phyloP scores from a whole-genome alignment of 2,797 vertebrate genomes.

The Adrianichthys oophorus region DNA sequence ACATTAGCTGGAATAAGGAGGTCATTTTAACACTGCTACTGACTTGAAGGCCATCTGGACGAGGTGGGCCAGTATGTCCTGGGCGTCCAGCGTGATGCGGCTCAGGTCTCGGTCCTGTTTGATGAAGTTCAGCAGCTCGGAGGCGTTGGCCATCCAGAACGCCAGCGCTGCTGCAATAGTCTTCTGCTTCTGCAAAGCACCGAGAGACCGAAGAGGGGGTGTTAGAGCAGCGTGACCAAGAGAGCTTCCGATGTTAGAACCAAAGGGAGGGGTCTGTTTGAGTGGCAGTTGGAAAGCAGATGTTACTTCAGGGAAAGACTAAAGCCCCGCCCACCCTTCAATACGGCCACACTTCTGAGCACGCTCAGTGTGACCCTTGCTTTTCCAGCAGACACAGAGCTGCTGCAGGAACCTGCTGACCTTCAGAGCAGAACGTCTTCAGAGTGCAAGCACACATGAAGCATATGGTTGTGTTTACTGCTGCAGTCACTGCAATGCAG shows the following conservation, averaged over 20 bases:
- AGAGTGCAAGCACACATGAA: too few species aligned
- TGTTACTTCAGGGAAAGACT: constrained; percentile 87
- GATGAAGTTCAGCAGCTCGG: constrained; percentile 96
- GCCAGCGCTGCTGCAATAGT: constrained; percentile 97
- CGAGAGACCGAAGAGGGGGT: constrained; percentile 22
- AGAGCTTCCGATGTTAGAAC: constrained; percentile 21
- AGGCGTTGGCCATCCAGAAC: constrained; percentile 99
- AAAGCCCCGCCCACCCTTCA: constrained; percentile 77
- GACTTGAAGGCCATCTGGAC: constrained; percentile 99
- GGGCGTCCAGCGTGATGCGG: constrained; percentile 91
- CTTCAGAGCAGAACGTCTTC: too few species aligned
- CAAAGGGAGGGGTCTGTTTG: constrained; percentile 49
- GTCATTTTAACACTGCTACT: constrained; percentile 50
- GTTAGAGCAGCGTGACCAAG: constrained; percentile 21
- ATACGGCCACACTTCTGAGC: constrained; percentile 12
- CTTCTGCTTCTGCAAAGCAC: constrained; percentile 92
- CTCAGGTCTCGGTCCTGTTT: constrained; percentile 96
- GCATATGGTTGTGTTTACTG: too few species aligned
- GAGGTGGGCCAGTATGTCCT: constrained; percentile 94
- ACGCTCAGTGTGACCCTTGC: neutral
- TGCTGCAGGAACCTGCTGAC: too few species aligned
- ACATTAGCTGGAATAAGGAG: too few species aligned
- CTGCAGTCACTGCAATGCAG: too few species aligned
- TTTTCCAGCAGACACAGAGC: neutral
- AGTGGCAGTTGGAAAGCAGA: constrained; percentile 74